Evolutionary conservation across 1,140 invertebrate species (phyloP).

Genomic region (Danaus plexippus): DNA sequence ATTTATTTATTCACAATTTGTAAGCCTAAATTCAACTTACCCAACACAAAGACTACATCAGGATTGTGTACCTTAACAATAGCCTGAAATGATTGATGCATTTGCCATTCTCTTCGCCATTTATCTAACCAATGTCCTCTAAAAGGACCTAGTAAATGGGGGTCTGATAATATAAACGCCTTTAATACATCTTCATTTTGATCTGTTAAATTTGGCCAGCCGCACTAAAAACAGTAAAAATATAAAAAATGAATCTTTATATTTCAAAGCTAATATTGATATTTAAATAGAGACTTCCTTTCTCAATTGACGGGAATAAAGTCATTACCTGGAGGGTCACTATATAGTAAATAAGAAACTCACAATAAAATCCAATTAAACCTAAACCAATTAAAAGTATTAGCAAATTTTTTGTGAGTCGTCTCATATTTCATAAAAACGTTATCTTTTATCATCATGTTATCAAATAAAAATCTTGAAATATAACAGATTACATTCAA

Average conservation of each 20-base stretch:
- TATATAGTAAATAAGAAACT: slow-evolving; percentile 54
- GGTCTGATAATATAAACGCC: slow-evolving; percentile 92
- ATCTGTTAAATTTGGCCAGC: slow-evolving; percentile 35
- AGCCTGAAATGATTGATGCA: slow-evolving; percentile 94
- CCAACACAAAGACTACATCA: slow-evolving; percentile 94
- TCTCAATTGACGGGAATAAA: too few relatives aligned
- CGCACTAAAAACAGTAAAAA: slow-evolving; percentile 38
- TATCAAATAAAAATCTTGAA: too few relatives aligned
- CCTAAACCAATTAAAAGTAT: slow-evolving; percentile 34
- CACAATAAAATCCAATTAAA: slow-evolving; percentile 47
- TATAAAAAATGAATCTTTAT: slow-evolving; percentile 6
- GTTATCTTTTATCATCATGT: too few relatives aligned
- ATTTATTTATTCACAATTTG: not conserved
- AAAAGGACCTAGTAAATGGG: slow-evolving; percentile 90
- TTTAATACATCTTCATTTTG: slow-evolving; percentile 60
- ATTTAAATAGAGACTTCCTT: slow-evolving; percentile 2
- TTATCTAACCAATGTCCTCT: slow-evolving; percentile 98
- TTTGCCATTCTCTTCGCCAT: slow-evolving; percentile 97
- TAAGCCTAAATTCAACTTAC: slow-evolving; percentile 59
- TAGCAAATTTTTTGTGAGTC: slow-evolving; percentile 41
- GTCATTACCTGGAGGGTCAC: slow-evolving; percentile 40
- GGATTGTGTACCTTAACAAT: slow-evolving; percentile 86
- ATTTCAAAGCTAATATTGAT: slow-evolving; percentile 4
- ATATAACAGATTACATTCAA: too few relatives aligned
- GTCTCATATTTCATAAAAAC: slow-evolving; percentile 28